Evolutionary conservation across 2,797 vertebrate genomes (phyloP), one percentile per base, ranked within the genome.

Genomic region (Platyrinchus mystaceus): DNA sequence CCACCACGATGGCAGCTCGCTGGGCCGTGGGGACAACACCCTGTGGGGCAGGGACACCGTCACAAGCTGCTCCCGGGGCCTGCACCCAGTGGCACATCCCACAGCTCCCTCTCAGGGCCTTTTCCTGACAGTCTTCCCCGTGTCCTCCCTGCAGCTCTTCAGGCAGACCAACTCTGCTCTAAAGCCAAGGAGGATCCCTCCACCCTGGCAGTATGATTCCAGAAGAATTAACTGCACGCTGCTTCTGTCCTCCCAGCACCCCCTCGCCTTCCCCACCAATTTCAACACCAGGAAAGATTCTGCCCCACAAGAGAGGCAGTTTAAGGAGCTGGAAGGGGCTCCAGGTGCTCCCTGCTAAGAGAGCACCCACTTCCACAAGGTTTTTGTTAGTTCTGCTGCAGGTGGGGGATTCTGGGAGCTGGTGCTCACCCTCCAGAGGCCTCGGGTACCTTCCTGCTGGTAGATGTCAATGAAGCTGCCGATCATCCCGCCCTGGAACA

Each of bases 401-500:
- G 46, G 49, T 32, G 67, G 43, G 63, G 14, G 23, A 47, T 41
- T 46, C 26, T 12, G 56, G 39, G 12, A 89, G 80, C 22, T 20
- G 87, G 26, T 50, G 67, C 99, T 98, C 95, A 99, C 99, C 96
- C 99, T 98, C 99, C 99, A 99, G 84, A 99, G 98, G 44, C 99
- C 99, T 46, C 98, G 98, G 44, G 99, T 99, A 21, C 99, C 99
- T 94, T 99, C 99, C 13, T 99, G 99, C 97, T 99, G 99, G 97
- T 99, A 99, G 97, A 99, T 99, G 97, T 99, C 99, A 17, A 99
- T 98, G 97, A 99, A 99, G 97, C 99, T 99, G 90, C 99, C 98
- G 83, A 99, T 99, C 99, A 99, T 99, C 93, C 99, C 99, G 2
- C 99, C 99, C 83, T 99, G 99, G 59, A 99, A 98, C 68, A 99